Percentiles rank a stretch among this genome's conserved stretches.
phyloP scores from a whole-genome alignment of 2,797 vertebrate species.

The Centroberyx gerrardi region DNA sequence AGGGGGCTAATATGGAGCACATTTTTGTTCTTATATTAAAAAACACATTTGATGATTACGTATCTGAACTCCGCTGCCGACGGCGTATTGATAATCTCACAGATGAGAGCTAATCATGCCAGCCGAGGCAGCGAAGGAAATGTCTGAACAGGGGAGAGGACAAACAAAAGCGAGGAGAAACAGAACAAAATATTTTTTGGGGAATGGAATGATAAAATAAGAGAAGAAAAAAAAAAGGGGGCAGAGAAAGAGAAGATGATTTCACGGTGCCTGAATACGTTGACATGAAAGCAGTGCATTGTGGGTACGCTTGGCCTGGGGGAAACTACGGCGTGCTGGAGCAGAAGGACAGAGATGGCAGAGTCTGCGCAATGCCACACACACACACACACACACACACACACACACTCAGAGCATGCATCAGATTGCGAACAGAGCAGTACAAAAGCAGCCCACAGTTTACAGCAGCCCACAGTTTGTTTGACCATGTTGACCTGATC shows the following conservation, averaged over 20 bases:
- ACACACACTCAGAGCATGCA: slow-evolving; percentile 44
- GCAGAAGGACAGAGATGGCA: slow-evolving; percentile 81
- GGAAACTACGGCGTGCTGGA: slow-evolving; percentile 73
- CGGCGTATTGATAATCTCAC: neutral
- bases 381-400: slow-evolving; percentile 34
- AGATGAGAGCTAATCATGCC: slow-evolving; percentile 13
- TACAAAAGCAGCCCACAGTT: slow-evolving; percentile 64
- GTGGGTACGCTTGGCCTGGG: slow-evolving; percentile 77
- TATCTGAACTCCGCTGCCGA: slow-evolving; percentile 23
- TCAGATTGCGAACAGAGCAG: slow-evolving; percentile 51
- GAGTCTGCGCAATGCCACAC: slow-evolving; percentile 73
- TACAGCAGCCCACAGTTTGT: slow-evolving; percentile 60
- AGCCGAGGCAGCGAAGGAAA: slow-evolving; percentile 30
- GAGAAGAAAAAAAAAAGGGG: slow-evolving; percentile 58
- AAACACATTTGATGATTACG: slow-evolving; percentile 17
- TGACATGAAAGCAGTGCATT: slow-evolving; percentile 81
- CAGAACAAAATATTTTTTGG: slow-evolving; percentile 18
- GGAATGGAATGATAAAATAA: slow-evolving; percentile 52
- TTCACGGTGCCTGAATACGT: slow-evolving; percentile 78
- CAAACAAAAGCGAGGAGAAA: slow-evolving; percentile 11
- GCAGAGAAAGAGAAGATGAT: slow-evolving; percentile 68
- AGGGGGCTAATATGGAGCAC: slow-evolving; percentile 1
- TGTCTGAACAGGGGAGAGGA: slow-evolving; percentile 8
- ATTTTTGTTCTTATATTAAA: slow-evolving; percentile 21
- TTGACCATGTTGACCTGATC: slow-evolving; percentile 58